Conservation (phyloP, 2,888 invertebrate genomes). For the Iselma pallidipennis region DNA sequence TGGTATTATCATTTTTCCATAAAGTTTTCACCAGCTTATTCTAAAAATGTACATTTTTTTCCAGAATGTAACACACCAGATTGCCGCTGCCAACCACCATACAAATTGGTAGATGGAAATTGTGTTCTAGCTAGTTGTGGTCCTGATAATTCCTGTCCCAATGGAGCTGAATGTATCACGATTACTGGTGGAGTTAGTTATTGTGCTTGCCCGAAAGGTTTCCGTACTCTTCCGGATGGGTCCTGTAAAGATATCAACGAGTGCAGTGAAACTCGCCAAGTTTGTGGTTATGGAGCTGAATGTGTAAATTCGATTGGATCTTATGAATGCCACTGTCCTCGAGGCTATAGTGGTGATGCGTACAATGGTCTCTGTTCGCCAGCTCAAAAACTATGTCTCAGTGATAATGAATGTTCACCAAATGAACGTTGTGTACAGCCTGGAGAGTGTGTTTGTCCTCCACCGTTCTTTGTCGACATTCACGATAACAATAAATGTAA, state of each 20-base stretch:
- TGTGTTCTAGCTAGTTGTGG: slow-evolving; percentile 86
- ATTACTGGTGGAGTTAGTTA: slow-evolving; percentile 90
- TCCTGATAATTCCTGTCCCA: slow-evolving; percentile 77
- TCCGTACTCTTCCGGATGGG: slow-evolving; percentile 73
- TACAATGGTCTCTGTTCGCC: slow-evolving; percentile 81
- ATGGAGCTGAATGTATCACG: slow-evolving; percentile 87
- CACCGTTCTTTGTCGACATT: slow-evolving; percentile 85
- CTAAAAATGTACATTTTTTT: slow-evolving; percentile 8
- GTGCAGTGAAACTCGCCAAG: slow-evolving; percentile 73
- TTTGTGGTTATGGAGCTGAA: slow-evolving; percentile 86
- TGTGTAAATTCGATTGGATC: slow-evolving; percentile 81
- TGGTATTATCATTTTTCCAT: slow-evolving; percentile 47
- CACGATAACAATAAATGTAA: slow-evolving; percentile 85
- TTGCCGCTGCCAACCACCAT: slow-evolving; percentile 87
- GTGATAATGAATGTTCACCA: slow-evolving; percentile 79
- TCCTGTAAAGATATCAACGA: slow-evolving; percentile 87
- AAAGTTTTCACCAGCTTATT: not conserved
- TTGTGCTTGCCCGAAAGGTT: slow-evolving; percentile 91
- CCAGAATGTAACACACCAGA: slow-evolving; percentile 76
- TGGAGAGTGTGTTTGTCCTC: slow-evolving; percentile 88
- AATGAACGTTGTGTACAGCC: slow-evolving; percentile 92
- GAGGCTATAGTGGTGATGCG: slow-evolving; percentile 80
- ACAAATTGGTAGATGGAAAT: slow-evolving; percentile 79
- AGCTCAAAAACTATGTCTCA: slow-evolving; percentile 79
- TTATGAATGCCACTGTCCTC: slow-evolving; percentile 79